Percentiles rank a stretch among this genome's conserved stretches.
These are phyloP conservation scores for Falco cherrug DNA, from an alignment of 2,797 vertebrate genomes.

Conservation along the genomic window DNA sequence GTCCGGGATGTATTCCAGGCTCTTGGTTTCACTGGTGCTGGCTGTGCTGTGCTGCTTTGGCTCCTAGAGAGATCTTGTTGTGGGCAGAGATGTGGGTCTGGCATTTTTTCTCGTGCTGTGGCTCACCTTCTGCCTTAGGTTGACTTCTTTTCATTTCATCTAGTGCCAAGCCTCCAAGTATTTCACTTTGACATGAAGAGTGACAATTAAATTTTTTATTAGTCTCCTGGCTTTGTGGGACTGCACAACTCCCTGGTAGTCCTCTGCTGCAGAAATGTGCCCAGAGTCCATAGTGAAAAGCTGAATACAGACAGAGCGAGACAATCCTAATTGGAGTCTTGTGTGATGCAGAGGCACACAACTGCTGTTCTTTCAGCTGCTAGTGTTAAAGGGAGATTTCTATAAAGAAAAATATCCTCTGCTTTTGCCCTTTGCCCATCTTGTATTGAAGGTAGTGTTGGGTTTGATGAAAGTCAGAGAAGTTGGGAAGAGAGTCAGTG, in stretches of 20 bases:
- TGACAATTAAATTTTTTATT: background rate
- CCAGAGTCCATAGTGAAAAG: background rate
- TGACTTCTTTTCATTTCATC: background rate
- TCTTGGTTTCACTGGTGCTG: accelerated
- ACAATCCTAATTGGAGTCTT: background rate
- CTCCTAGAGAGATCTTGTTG: background rate
- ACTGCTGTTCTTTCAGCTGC: background rate
- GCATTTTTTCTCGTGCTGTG: background rate
- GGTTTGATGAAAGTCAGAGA: background rate
- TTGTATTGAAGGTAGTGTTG: background rate
- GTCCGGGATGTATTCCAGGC: background rate
- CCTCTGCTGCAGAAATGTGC: background rate
- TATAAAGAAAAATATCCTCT: background rate
- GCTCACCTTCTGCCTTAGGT: background rate
- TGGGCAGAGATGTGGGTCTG: background rate
- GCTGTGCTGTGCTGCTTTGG: background rate
- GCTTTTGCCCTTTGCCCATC: background rate
- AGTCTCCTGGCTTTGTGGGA: background rate
- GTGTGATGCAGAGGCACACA: background rate
- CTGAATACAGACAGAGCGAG: background rate
- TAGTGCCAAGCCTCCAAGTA: background rate
- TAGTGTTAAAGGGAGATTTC: background rate
- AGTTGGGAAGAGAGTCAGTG: background rate
- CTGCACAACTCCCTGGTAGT: too few species aligned
- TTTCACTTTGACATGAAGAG: background rate